These are phyloP conservation scores for Nephrotoma flavescens DNA, from an alignment of 2,888 invertebrate genomes.

Conservation along the genomic window DNA sequence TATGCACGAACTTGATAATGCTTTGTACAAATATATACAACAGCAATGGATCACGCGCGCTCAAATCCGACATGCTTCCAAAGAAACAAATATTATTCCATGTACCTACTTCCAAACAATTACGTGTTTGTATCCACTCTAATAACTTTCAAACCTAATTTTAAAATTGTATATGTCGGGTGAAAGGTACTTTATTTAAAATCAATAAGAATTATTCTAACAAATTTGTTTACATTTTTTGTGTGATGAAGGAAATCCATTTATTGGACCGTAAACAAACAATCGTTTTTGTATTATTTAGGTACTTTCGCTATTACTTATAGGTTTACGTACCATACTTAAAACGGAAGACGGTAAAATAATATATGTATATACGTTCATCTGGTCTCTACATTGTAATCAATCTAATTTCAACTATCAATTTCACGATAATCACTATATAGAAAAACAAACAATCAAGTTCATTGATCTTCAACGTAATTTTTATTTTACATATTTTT, in stretches of 20 bases:
- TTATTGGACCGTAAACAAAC: neutral
- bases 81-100: neutral
- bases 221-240: neutral
- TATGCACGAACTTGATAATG: neutral
- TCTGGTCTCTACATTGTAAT: neutral
- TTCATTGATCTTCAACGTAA: neutral
- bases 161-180: neutral
- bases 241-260: neutral
- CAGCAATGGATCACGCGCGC: neutral
- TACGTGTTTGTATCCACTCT: neutral
- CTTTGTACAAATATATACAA: neutral
- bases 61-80: neutral
- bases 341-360: neutral
- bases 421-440: neutral
- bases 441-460: neutral
- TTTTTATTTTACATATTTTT: neutral
- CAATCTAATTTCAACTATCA: neutral
- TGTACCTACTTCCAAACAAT: neutral
- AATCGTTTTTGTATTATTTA: neutral
- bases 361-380: neutral
- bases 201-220: neutral
- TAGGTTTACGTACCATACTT: neutral
- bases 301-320: neutral
- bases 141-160: neutral
- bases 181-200: neutral